Evolutionary conservation across 2,888 invertebrate genomes (phyloP).

Genomic region (Athalia rosae): DNA sequence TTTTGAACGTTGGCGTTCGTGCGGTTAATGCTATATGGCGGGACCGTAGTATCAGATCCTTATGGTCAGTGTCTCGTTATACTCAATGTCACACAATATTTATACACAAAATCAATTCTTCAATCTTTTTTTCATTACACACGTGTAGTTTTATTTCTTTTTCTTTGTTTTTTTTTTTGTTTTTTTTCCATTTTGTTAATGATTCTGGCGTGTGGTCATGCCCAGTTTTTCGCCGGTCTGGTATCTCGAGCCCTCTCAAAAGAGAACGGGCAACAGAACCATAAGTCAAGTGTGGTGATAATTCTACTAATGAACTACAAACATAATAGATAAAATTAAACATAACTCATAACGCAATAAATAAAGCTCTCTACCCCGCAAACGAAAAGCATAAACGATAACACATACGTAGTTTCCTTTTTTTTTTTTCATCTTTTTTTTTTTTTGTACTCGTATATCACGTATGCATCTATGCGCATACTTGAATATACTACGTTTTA

Average conservation of each 20-base stretch:
- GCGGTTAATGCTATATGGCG: constrained; percentile 1
- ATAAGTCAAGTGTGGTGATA: constrained; percentile 69
- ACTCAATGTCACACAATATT: constrained; percentile 60
- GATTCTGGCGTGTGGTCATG: constrained; percentile 69
- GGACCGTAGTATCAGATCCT: constrained; percentile 31
- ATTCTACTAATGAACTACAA: constrained; percentile 70
- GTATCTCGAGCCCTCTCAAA: constrained; percentile 51
- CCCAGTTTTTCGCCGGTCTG: constrained; percentile 53
- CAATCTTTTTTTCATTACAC: neutral
- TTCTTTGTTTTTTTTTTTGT: too few species aligned
- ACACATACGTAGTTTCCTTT: constrained; percentile 41
- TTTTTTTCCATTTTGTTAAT: neutral
- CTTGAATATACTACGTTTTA: constrained; percentile 31
- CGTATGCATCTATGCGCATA: constrained; percentile 46
- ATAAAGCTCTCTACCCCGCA: constrained; percentile 82
- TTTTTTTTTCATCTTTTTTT: constrained; percentile 11
- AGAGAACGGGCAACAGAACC: constrained; percentile 57
- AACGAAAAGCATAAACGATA: constrained; percentile 71
- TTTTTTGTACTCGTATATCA: constrained; percentile 49
- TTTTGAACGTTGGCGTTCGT: constrained; percentile 28
- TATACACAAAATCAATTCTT: constrained; percentile 17
- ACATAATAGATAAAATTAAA: constrained; percentile 63
- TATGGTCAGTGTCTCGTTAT: constrained; percentile 60
- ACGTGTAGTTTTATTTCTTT: too few species aligned
- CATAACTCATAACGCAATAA: constrained; percentile 68